phyloP scores from a whole-genome alignment of 2,888 invertebrate genomes.

The Auanema sp. region DNA sequence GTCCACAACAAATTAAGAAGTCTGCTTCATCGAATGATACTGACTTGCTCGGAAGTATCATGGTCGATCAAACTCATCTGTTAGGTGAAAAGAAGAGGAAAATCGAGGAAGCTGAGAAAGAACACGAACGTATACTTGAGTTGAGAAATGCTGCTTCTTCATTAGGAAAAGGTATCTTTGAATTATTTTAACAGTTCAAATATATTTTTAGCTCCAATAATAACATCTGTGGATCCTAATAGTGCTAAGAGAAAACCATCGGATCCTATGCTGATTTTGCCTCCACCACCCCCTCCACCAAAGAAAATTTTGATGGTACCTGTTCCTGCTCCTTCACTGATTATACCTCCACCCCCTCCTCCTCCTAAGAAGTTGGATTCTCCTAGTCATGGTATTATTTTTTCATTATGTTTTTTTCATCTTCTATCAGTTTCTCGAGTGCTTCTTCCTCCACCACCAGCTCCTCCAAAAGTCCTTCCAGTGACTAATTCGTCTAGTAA shows the following conservation, averaged over 20 bases:
- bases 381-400: background rate
- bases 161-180: too few relatives aligned
- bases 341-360: slow-evolving; percentile 17
- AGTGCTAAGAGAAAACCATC: background rate
- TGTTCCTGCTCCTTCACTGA: background rate
- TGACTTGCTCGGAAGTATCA: slow-evolving; percentile 3
- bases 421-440: background rate
- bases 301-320: too few relatives aligned
- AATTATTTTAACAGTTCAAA: too few relatives aligned
- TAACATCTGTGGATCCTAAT: background rate
- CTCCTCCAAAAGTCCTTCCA: background rate
- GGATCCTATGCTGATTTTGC: background rate
- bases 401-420: background rate
- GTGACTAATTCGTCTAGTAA: background rate
- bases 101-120: background rate
- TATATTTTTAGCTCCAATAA: too few relatives aligned
- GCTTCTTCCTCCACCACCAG: background rate
- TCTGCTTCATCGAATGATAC: background rate
- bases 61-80: background rate
- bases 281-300: slow-evolving; percentile 8
- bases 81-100: background rate
- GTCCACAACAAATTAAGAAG: background rate
- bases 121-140: background rate
- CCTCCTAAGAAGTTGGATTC: slow-evolving; percentile 5
- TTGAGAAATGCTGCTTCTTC: background rate